Evolutionary conservation across 2,113 vertebrate species (phyloP), one percentile per base, ranked within the genome.

Genomic region (Chionis minor): DNA sequence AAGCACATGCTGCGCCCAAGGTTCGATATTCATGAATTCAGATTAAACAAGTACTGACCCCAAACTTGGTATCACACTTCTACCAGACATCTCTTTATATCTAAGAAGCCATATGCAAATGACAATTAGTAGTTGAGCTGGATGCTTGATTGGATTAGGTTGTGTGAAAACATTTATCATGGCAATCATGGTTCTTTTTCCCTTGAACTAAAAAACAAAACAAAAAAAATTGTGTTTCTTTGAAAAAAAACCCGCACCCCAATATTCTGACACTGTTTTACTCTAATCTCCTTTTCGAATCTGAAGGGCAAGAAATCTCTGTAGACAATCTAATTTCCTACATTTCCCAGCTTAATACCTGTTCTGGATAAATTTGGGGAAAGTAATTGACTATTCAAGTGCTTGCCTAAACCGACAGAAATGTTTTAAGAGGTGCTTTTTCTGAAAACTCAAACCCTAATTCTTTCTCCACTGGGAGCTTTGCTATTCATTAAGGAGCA

Each of bases 401-500:
- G 79, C 80, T 95, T 51, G 58, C 63, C 35, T 88, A 83, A 90
- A 77, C 45, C 81, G 88, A 95, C 40, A 74, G 69, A 78, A 92
- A 59, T 84, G 56, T 87, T 94, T 94, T 74, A 96, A 89, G 65
- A 95, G 47, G n/a, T 33, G 6, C 56, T 81, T 92, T 82, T 81
- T 84, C 72, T 59, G 28, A 71, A 94, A 94, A 80, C 52, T 92
- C 69, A 51, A 83, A 38, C 79, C 54, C 63, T 92, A 59, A 95
- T 94, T 92, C 83, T 84, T 95, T 45, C 44, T 86, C 83, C 10
- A 2, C 61, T 0, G 0, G 83, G 73, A 95, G 80, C 72, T 87
- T 91, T 89, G 77, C 77, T 72, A 40, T 89, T 92, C 83, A 84
- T 81, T 87, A 91, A 84, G 56, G 56, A 91, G 63, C 89, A 92